Conservation (phyloP, 2,888 invertebrate genomes). For the Brachypalpus laphriformis region DNA sequence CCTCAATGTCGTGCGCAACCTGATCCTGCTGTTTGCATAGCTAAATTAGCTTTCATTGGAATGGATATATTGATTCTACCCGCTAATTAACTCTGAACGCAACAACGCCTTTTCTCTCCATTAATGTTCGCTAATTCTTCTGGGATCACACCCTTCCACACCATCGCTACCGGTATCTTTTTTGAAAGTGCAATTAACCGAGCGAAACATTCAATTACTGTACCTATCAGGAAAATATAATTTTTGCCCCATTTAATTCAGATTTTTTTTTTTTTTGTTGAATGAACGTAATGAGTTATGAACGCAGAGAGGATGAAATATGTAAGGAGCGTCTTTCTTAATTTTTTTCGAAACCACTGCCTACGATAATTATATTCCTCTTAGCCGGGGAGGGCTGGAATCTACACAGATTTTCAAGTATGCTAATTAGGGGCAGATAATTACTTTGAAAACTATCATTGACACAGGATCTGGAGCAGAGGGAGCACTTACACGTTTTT, state of each 20-base stretch:
- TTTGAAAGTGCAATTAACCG: conserved; percentile 65
- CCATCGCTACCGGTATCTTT: conserved; percentile 14
- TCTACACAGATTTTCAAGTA: conserved; percentile 70
- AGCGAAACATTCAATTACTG: conserved; percentile 70
- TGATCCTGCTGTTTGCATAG: conserved; percentile 44
- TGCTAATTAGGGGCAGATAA: conserved; percentile 73
- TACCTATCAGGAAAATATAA: conserved; percentile 61
- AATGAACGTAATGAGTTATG: conserved; percentile 64
- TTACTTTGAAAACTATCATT: conserved; percentile 73
- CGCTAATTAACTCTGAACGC: conserved; percentile 47
- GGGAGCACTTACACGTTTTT: too few species aligned
- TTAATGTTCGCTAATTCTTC: not conserved
- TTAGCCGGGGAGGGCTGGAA: not conserved
- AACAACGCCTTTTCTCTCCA: conserved; percentile 35
- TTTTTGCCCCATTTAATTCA: conserved; percentile 6
- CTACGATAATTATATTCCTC: conserved; percentile 50
- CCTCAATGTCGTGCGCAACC: not conserved
- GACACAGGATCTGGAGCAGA: conserved; percentile 36
- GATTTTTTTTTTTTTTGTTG: not conserved
- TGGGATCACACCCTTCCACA: not conserved
- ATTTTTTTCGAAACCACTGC: conserved; percentile 33
- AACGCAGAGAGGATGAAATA: not conserved
- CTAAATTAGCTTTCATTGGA: conserved; percentile 36
- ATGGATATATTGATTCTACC: conserved; percentile 36
- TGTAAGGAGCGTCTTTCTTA: not conserved